Conservation (phyloP, 2,888 invertebrate species). For the Plebejus anna region DNA sequence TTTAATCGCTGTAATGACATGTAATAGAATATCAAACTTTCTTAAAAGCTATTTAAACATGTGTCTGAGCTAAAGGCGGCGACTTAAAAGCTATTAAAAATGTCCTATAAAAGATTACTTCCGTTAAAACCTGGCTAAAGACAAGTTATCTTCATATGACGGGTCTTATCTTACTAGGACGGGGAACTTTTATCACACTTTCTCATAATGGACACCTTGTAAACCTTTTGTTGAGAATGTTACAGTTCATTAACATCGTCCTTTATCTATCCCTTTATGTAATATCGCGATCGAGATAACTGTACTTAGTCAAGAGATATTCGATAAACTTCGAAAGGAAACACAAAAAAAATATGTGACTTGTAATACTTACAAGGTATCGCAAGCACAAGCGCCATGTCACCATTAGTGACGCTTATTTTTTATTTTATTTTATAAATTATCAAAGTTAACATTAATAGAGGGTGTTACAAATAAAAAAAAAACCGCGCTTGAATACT, state of each 20-base stretch:
- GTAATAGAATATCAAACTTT: no score
- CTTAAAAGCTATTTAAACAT: no score
- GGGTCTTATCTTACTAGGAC: conserved; percentile 4
- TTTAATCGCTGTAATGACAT: no score
- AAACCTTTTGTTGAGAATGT: conserved; percentile 1
- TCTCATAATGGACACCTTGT: conserved; percentile 5
- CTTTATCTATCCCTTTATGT: background rate
- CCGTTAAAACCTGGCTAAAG: background rate
- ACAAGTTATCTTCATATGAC: conserved; percentile 8
- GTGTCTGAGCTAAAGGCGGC: background rate
- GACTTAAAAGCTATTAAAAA: background rate
- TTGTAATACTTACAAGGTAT: no score
- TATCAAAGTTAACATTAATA: no score
- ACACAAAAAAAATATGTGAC: no score
- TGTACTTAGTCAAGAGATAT: background rate
- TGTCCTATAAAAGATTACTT: background rate
- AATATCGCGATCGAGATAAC: background rate
- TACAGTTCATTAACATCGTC: background rate
- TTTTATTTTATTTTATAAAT: no score
- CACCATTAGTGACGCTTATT: no score
- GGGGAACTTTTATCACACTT: background rate
- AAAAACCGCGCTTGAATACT: background rate
- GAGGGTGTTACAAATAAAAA: no score
- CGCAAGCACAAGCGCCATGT: no score
- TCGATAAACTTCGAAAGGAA: no score